Evolutionary conservation across 2,113 vertebrate genomes (phyloP), one percentile per base, ranked within the genome.

Genomic region (Mixornis gularis): DNA sequence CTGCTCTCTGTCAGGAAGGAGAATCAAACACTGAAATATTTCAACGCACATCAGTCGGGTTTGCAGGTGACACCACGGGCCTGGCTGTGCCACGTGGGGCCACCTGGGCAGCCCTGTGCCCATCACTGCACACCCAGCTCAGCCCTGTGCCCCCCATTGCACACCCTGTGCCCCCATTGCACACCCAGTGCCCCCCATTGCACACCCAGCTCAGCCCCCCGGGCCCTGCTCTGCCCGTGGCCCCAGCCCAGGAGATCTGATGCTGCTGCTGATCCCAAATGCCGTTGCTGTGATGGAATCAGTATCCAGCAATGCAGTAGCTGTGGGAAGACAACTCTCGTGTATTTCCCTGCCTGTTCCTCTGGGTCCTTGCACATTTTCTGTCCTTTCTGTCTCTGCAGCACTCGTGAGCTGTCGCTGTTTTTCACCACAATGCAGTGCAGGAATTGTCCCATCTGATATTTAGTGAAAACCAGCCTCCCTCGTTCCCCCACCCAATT

Each of bases 1-100:
- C 66, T 49, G 81, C 94, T 96, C 95, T 81, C 79, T 90, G 85
- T 90, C 96, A 95, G 73, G 95, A 85, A 74, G 89, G 80, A 84
- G 87, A 51, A 38, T 79, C 86, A 83, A 38, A 13, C 44, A 9
- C 63, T 77, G 93, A 56, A 66, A 25, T 40, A 5, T 82, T 86
- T 84, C 80, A 80, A 48, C 1, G 8, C 4, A 46, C 22, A 7
- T 27, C 24, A 24, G 38, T 27, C 10, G 17, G 11, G 87, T 72
- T 41, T 44, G 84, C 49, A 3, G 58, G 40, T 65, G 81, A 3
- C 46, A 4, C 15, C 32, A 32, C 7, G 5, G 26, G 91, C 48
- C 16, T 1, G 60, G 64, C 74, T 24, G 25, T 46, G 22, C 44
- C 65, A 12, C 34, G 7, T 27, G 13, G 11, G 59, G 30, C 18